Conservation (phyloP, 1,140 invertebrate genomes). For the Pararge aegeria region DNA sequence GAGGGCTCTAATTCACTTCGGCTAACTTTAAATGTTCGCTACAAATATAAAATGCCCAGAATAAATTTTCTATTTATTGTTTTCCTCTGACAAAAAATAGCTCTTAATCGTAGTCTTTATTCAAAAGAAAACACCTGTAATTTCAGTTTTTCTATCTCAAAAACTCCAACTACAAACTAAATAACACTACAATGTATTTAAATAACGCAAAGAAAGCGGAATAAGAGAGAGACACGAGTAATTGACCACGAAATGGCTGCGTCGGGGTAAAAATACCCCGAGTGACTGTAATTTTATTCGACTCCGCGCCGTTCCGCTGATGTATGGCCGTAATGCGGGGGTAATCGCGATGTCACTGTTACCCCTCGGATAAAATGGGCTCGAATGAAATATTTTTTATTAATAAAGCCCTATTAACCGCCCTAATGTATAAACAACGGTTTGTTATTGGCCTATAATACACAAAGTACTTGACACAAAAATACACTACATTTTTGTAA, state of each 20-base stretch:
- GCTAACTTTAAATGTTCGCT: too few relatives aligned
- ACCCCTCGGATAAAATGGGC: background rate
- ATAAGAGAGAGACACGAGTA: slow-evolving; percentile 18
- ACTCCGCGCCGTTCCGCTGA: slow-evolving; percentile 9
- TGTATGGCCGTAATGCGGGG: slow-evolving; percentile 16
- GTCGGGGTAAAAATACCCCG: slow-evolving; percentile 16
- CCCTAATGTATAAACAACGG: too few relatives aligned
- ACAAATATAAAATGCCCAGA: too few relatives aligned
- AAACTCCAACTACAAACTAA: background rate
- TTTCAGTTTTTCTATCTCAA: background rate
- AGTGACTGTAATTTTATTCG: slow-evolving; percentile 20
- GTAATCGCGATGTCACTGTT: slow-evolving; percentile 12
- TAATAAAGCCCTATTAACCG: background rate
- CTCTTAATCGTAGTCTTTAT: too few relatives aligned
- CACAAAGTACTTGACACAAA: too few relatives aligned
- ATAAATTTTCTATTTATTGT: too few relatives aligned
- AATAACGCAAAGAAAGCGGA: slow-evolving; percentile 11
- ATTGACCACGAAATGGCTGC: slow-evolving; percentile 21
- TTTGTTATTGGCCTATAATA: too few relatives aligned
- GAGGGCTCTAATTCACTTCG: too few relatives aligned
- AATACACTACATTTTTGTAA: too few relatives aligned
- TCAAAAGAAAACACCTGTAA: background rate
- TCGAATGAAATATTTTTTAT: background rate
- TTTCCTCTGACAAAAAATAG: background rate
- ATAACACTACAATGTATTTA: slow-evolving; percentile 1